These are phyloP conservation scores for Lasius fuliginosus DNA, from an alignment of 2,888 invertebrate species.

Conservation along the genomic window DNA sequence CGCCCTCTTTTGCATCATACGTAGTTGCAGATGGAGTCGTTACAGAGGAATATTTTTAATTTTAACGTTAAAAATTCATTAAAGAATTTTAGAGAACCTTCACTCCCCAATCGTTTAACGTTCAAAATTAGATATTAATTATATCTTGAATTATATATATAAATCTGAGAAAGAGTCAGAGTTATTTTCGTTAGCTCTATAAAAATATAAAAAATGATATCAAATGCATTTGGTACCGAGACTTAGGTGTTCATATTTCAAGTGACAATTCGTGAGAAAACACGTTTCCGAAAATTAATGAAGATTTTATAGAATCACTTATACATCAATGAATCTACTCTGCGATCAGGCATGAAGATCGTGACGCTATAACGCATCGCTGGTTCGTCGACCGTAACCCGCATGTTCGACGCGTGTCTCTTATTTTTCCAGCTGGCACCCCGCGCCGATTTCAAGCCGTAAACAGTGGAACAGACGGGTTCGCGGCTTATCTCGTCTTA, in stretches of 20 bases:
- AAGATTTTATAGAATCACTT: background rate
- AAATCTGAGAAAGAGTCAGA: background rate
- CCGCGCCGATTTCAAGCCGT: conserved; percentile 32
- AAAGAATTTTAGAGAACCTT: background rate
- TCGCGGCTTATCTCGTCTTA: conserved; percentile 48
- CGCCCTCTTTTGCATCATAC: background rate
- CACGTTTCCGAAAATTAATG: background rate
- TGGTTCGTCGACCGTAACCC: conserved; percentile 42
- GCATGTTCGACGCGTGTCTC: conserved; percentile 20
- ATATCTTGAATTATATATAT: background rate
- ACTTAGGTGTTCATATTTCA: background rate
- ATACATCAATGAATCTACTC: background rate
- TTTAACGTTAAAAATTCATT: background rate
- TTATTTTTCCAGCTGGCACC: conserved; percentile 54
- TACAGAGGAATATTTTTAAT: background rate
- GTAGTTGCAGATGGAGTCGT: background rate
- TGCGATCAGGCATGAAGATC: conserved; percentile 18
- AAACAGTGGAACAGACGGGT: conserved; percentile 37
- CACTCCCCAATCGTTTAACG: background rate
- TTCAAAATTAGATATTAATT: background rate
- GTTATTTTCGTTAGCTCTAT: background rate
- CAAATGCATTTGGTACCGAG: background rate
- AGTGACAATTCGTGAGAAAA: background rate
- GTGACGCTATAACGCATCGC: background rate
- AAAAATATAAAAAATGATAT: background rate